Evolutionary conservation across 2,113 vertebrate species (phyloP).

Genomic region (Myrmecophaga tridactyla): DNA sequence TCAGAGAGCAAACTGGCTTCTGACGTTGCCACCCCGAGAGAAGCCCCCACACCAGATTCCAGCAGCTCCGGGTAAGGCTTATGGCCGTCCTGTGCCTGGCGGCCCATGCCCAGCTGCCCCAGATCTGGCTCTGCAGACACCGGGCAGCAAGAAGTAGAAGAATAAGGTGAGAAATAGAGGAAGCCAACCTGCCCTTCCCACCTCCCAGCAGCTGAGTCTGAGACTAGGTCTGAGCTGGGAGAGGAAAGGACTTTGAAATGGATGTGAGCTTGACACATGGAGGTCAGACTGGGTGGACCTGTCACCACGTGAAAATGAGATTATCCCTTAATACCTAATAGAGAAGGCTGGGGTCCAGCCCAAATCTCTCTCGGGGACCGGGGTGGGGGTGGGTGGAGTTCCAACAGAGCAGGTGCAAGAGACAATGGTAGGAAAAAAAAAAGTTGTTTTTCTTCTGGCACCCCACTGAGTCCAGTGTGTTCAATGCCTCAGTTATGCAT

Average conservation of each 20-base stretch:
- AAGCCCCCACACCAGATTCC: background rate
- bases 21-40: background rate
- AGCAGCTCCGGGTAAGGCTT: background rate
- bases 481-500: rapidly evolving
- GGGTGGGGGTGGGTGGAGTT: too few species aligned
- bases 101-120: too few species aligned
- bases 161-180: background rate
- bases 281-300: background rate
- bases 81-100: background rate
- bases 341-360: background rate
- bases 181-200: background rate
- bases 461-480: background rate
- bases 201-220: background rate
- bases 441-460: background rate
- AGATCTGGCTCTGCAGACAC: background rate
- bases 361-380: background rate
- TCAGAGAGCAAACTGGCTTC: background rate
- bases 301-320: background rate
- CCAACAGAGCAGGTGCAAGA: background rate
- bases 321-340: background rate
- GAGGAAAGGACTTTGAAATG: background rate
- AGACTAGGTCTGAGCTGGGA: background rate
- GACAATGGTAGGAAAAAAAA: background rate
- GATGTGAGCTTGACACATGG: background rate
- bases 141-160: background rate